Conservation (phyloP, 2,888 invertebrate species). For the Cataglyphis livida region DNA sequence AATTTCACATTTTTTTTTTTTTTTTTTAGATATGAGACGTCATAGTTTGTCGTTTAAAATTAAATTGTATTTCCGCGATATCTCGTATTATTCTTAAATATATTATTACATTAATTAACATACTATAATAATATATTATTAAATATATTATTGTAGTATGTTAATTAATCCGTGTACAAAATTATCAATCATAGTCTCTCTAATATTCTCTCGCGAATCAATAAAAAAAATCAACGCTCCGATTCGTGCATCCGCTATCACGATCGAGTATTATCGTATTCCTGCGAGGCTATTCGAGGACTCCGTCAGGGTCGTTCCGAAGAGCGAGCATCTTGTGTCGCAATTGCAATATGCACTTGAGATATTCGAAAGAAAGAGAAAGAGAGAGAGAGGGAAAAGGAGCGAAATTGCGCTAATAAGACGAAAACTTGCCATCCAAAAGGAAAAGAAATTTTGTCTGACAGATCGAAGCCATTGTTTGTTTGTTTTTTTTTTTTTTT, state of each 20-base stretch:
- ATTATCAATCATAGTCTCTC: background rate
- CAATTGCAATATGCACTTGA: conserved; percentile 45
- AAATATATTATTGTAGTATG: background rate
- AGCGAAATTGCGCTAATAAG: conserved; percentile 57
- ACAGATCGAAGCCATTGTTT: background rate
- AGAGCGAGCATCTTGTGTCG: conserved; percentile 64
- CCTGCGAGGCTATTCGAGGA: conserved; percentile 54
- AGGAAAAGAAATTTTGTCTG: background rate
- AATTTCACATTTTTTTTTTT: background rate
- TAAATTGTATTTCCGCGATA: too few species aligned
- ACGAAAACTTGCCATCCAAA: conserved; percentile 26
- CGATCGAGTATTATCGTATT: conserved; percentile 33
- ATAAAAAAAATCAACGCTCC: background rate
- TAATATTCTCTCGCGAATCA: background rate
- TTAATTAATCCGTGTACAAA: too few species aligned
- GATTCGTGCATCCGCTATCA: conserved; percentile 3
- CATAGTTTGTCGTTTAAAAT: background rate
- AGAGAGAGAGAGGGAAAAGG: background rate
- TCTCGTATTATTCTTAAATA: background rate
- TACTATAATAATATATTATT: too few species aligned
- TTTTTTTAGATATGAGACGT: background rate
- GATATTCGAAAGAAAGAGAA: background rate
- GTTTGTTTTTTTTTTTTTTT: background rate
- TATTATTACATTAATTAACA: background rate
- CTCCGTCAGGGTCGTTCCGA: conserved; percentile 65